Base-by-base conservation (phyloP, 1,140 invertebrate genomes). In the Heterodera schachtii region DNA sequence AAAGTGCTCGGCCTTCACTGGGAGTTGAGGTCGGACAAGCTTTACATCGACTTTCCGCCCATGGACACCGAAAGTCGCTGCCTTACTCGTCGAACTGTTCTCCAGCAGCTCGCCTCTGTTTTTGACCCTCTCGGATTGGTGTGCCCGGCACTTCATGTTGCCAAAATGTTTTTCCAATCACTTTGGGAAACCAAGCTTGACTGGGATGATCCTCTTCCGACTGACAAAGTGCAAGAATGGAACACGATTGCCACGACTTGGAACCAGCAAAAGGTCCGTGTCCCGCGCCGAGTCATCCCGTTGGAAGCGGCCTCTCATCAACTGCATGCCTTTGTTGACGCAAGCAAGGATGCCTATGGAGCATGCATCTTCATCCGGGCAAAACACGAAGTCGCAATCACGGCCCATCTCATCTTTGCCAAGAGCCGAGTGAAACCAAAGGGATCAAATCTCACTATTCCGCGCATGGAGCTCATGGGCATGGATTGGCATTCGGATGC, bases 1-100 rank as follows among this genome's bases (percentile, higher is more conserved):
- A 84, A 85, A 78, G 47, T 85, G 1, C 81, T 84, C n/a, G 84
- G 83, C 64, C 76, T 84, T 3, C 46, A n/a, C n/a, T 86, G 82
- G 84, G 73, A 86, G 21, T 74, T 52, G 3, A n/a, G 73, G 46
- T 16, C 9, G 3, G 85, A 83, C 70, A 57, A n/a, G 19, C 19
- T 60, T 75, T 16, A 70, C 80, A 6, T 69, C 43, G 2, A 43
- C 67, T 31, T 85, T 46, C 64, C 84, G 84, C n/a, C 84, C 84
- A 16, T 31, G 80, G 16, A 67, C 71, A 67, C 19, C 79, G 6
- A 11, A 81, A 16, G 19, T 41, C 16, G 79, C 7, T 19, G 66
- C 31, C 0, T 31, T 3, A 86, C 84, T 21, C 70, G 83, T 44
- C 52, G 84, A 52, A 52, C 46, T 44, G 69, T 85, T 74, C 76